Conservation (phyloP, 2,113 vertebrate genomes). For the Alces alces region DNA sequence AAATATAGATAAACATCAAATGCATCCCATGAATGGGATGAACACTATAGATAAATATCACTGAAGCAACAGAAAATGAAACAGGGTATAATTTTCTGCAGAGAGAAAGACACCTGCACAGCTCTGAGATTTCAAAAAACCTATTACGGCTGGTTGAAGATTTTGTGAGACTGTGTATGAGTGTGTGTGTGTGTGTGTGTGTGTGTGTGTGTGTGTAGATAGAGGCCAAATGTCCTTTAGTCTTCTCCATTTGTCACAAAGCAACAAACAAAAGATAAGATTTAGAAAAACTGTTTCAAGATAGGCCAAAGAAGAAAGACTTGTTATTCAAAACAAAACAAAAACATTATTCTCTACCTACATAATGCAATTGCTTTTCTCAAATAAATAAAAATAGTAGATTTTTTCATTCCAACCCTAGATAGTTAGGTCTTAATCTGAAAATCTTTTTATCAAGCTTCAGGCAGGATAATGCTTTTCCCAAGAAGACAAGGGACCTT, state of each 20-base stretch:
- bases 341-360: neutral
- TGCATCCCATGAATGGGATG: neutral
- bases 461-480: neutral
- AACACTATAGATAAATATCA: neutral
- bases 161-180: neutral
- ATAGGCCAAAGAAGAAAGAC: conserved; percentile 20
- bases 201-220: no score
- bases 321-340: conserved; percentile 17
- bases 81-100: neutral
- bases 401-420: neutral
- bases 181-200: no score
- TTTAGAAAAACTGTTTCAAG: neutral
- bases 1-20: neutral
- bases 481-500: neutral
- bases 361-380: neutral
- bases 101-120: conserved; percentile 43
- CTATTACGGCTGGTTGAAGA: neutral
- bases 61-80: conserved; percentile 56
- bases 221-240: neutral
- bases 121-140: neutral
- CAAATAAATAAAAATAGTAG: neutral
- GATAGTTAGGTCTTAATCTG: neutral
- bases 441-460: neutral
- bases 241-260: neutral
- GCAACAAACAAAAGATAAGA: conserved; percentile 1